Evolutionary conservation across 2,797 vertebrate genomes (phyloP), one percentile per base, ranked within the genome.

Genomic region (Acestrorhynchus altus): DNA sequence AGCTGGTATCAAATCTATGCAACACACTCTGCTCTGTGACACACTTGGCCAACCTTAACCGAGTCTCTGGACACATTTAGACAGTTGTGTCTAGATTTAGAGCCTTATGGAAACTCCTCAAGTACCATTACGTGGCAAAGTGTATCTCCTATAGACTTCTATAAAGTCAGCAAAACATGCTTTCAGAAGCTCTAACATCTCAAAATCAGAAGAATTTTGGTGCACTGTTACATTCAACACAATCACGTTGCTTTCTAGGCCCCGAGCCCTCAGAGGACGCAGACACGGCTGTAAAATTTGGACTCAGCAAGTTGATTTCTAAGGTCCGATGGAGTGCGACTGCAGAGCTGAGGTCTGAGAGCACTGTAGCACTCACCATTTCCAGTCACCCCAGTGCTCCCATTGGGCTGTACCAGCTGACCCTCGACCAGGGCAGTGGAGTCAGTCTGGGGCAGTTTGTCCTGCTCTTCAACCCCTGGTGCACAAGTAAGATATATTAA

Each of bases 381-480:
- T 93, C 76, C 63, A 89, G 95, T 0, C 93, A 94, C 6, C 87
- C 92, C 12, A 84, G 89, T 0, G 93, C 95, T 28, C 86, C 94
- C 72, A 90, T 96, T 4, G 96, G 96, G 35, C 74, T 88, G 40
- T 97, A 97, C 28, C 75, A 84, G 8, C 89, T 98, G 74, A 88
- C 90, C 72, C 83, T 96, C 57, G 90, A 86, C 68, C 83, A 90
- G 79, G 86, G 84, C 4, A 79, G 24, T 44, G 83, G 26, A 61
- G 86, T 87, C 28, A 78, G 0, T 46, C 82, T 96, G 60, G 95
- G 94, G 61, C 81, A 88, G 59, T 96, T 97, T 88, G 90, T 83
- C 2, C 79, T 97, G 78, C 95, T 97, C 49, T 97, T 96, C 80
- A 97, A 97, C 65, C 94, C 96, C 59, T 97, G 96, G 96, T 92